phyloP scores from a whole-genome alignment of 2,888 invertebrate genomes.

The Sycophila texana region DNA sequence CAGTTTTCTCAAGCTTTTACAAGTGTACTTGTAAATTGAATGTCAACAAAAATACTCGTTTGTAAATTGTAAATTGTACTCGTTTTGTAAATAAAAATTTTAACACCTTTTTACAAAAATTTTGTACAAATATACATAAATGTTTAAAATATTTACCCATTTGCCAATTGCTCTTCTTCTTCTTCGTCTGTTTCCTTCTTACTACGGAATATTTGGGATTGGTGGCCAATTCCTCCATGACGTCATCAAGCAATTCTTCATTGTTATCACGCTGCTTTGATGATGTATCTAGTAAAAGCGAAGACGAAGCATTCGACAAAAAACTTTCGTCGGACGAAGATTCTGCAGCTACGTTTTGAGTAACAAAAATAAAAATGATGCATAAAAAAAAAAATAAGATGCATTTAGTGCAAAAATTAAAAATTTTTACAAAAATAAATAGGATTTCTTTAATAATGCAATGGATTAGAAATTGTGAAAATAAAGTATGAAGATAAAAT shows the following conservation, averaged over 20 bases:
- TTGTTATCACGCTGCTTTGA: constrained; percentile 45
- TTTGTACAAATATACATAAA: neutral
- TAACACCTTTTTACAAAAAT: neutral
- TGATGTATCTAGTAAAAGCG: constrained; percentile 49
- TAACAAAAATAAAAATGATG: neutral
- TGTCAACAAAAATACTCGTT: no score
- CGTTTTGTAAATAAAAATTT: neutral
- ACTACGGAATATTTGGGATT: constrained; percentile 49
- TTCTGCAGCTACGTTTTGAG: constrained; percentile 51
- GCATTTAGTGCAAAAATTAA: neutral
- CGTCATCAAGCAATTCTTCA: constrained; percentile 48
- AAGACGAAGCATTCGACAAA: constrained; percentile 66
- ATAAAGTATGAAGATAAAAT: no score
- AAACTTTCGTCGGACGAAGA: constrained; percentile 66
- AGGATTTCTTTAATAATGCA: no score
- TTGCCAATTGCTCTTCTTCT: constrained; percentile 67
- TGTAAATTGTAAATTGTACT: no score
- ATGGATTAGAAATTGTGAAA: no score
- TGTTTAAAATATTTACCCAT: constrained; percentile 60
- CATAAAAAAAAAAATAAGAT: neutral
- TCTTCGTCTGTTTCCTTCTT: constrained; percentile 63
- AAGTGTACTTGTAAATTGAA: no score
- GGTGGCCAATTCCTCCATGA: constrained; percentile 45
- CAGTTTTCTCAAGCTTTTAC: no score
- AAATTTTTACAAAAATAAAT: neutral